Evolutionary conservation across 1,140 invertebrate species (phyloP), one percentile per base, ranked within the genome.

Genomic region (Pomacea maculata): DNA sequence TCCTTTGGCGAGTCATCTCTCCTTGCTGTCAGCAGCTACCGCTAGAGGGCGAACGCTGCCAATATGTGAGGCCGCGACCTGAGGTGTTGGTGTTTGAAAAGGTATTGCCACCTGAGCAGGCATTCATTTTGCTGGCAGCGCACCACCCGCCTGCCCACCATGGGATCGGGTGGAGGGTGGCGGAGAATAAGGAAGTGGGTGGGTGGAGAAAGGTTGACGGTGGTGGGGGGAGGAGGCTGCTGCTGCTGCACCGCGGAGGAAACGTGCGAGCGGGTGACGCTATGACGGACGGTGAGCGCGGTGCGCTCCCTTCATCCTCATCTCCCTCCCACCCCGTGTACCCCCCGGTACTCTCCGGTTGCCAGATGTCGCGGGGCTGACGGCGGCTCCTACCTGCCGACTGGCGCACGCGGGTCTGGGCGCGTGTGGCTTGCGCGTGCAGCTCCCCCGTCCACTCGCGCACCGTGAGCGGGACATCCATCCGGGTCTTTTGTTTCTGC

Each of bases 401-500:
- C 57, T 61, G 57, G 57, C 57, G 57, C 34, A 45, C 34, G 34
- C 57, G 57, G 15, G 21, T 12, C 67, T 11, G 21, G n/a, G 67
- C 67, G 67, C 67, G 67, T 70, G 67, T 34, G n/a, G 29, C 14
- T 12, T n/a, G 67, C 67, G 67, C 67, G n/a, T n/a, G 67, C 67
- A 15, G 21, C 67, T n/a, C 67, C n/a, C 67, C 10, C 29, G 14
- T 21, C 12, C 67, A 11, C 29, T 70, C 67, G 21, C 67, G 67
- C 11, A 70, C 67, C 67, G 12, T 70, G n/a, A 70, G 11, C 67
- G 29, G 29, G 67, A 70, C 29, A 14, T 14, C 67, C 29, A n/a
- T 70, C 67, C 67, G 29, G 67, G n/a, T 70, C 67, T 70, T 61
- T 70, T 70, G 67, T 70, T 70, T 70, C 67, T 70, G 67, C 67